Conservation (phyloP, 1,140 invertebrate genomes). For the Elymnias hypermnestra region DNA sequence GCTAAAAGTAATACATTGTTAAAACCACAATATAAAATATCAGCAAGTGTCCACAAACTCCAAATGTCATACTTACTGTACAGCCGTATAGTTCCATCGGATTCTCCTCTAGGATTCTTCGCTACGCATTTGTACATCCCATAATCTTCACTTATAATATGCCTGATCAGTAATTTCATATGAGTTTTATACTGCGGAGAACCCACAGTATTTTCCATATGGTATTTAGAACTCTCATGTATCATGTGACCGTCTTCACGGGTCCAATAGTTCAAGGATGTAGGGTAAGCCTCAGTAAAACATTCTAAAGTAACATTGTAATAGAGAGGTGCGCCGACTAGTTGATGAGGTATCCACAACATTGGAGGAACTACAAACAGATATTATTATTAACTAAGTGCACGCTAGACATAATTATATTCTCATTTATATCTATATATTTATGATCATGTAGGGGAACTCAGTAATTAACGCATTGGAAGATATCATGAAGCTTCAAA, state of each 20-base stretch:
- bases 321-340: constrained; percentile 88
- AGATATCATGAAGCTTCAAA: no score
- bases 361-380: constrained; percentile 88
- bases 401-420: no score
- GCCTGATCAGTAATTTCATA: constrained; percentile 86
- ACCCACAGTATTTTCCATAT: constrained; percentile 82
- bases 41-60: no score
- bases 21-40: no score
- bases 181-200: constrained; percentile 87
- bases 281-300: constrained; percentile 92
- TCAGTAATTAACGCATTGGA: no score
- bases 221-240: constrained; percentile 89
- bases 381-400: no score
- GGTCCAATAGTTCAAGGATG: constrained; percentile 94
- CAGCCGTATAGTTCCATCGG: constrained; percentile 91
- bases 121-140: constrained; percentile 94
- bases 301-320: constrained; percentile 91
- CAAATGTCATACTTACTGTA: constrained; percentile 86
- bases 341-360: constrained; percentile 92
- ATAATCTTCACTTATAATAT: constrained; percentile 86
- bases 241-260: constrained; percentile 92
- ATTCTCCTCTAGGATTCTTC: constrained; percentile 94
- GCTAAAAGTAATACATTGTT: constrained; percentile 29
- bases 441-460: no score
- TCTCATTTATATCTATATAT: no score